Conservation (phyloP, 2,113 vertebrate species). For the Nesogale talazaci region DNA sequence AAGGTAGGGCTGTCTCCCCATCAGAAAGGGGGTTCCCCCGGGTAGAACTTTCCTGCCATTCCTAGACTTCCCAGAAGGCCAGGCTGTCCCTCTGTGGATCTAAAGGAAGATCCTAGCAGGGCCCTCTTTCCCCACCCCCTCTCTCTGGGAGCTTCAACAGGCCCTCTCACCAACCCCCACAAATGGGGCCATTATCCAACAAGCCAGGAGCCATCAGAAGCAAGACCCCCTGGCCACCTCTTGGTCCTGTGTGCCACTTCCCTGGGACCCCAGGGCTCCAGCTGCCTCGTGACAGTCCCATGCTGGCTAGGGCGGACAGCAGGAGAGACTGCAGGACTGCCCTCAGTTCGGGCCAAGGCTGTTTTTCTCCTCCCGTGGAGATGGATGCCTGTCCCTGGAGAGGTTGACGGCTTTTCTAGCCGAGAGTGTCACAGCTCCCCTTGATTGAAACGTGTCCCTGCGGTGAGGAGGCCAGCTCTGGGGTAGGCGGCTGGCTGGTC, state of each 20-base stretch:
- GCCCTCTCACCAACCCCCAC: no score
- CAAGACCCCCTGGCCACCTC: neutral
- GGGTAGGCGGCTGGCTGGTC: neutral
- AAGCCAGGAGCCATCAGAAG: neutral
- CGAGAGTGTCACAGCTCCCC: neutral
- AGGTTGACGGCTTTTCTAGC: conserved; percentile 41
- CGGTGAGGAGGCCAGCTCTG: neutral
- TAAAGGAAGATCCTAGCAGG: no score
- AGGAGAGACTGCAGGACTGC: neutral
- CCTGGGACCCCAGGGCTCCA: neutral
- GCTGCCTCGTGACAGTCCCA: neutral
- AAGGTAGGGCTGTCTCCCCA: neutral
- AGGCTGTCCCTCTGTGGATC: neutral
- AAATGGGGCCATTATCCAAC: neutral
- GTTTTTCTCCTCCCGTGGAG: conserved; percentile 51
- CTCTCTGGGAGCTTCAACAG: neutral
- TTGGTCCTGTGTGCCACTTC: neutral
- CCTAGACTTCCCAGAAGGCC: neutral
- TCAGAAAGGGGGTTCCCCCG: neutral
- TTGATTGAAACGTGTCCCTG: conserved; percentile 76
- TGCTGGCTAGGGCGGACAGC: neutral
- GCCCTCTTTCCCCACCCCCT: neutral
- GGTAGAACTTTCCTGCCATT: neutral
- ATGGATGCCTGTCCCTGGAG: conserved; percentile 71
- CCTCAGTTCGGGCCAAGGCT: neutral